phyloP scores from a whole-genome alignment of 1,140 invertebrate species.

The Apis cerana region DNA sequence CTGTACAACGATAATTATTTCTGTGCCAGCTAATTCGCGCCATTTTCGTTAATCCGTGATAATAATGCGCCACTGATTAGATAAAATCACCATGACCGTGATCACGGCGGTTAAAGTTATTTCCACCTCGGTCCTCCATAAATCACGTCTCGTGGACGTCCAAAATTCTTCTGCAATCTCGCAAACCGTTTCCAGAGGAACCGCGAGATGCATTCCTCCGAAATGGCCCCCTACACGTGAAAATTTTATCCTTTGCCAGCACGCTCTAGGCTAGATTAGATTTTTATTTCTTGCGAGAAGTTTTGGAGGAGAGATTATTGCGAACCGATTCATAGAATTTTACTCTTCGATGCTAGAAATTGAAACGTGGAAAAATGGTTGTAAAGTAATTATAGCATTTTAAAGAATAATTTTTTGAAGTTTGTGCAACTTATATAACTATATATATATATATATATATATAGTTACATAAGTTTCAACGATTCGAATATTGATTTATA shows the following conservation, averaged over 20 bases:
- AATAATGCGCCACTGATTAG: slow-evolving; percentile 52
- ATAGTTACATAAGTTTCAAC: too few species aligned
- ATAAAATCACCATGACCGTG: slow-evolving; percentile 60
- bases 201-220: slow-evolving; percentile 28
- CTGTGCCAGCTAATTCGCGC: slow-evolving; percentile 26
- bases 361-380: not conserved
- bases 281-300: not conserved
- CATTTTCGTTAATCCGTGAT: slow-evolving; percentile 55
- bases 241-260: not conserved
- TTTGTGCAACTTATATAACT: too few species aligned
- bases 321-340: too few species aligned
- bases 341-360: too few species aligned
- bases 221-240: slow-evolving; percentile 16
- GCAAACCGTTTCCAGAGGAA: slow-evolving; percentile 36
- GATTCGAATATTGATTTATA: too few species aligned
- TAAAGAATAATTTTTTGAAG: not conserved
- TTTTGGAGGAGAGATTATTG: not conserved
- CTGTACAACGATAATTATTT: not conserved
- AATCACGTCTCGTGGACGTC: slow-evolving; percentile 63
- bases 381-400: not conserved
- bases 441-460: too few species aligned
- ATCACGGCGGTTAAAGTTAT: slow-evolving; percentile 46
- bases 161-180: slow-evolving; percentile 57
- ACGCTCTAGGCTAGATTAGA: not conserved
- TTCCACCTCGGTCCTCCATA: slow-evolving; percentile 60